These are phyloP conservation scores for Xestia xanthographa DNA, from an alignment of 2,888 invertebrate species.

Conservation along the genomic window DNA sequence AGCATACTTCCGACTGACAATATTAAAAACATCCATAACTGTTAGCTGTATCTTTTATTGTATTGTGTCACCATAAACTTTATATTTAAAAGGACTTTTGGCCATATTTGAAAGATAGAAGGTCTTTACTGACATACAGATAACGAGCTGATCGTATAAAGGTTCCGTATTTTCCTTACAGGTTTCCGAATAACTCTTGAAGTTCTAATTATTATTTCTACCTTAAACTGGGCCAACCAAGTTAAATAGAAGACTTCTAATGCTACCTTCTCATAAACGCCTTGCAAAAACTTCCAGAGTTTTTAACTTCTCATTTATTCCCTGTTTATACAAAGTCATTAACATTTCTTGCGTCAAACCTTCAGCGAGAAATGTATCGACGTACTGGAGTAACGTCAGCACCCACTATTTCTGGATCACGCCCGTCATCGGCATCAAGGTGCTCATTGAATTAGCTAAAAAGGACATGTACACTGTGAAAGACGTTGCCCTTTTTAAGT, in stretches of 20 bases:
- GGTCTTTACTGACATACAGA: slow-evolving; percentile 18
- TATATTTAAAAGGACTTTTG: slow-evolving; percentile 8
- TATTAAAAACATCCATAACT: slow-evolving; percentile 8
- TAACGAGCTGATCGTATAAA: slow-evolving; percentile 16
- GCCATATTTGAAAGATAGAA: slow-evolving; percentile 8
- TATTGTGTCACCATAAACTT: slow-evolving; percentile 10
- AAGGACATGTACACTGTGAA: slow-evolving; percentile 67
- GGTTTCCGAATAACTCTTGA: background rate
- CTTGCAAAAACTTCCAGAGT: slow-evolving; percentile 42
- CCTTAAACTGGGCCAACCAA: background rate
- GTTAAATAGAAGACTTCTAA: slow-evolving; percentile 12
- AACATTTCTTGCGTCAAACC: slow-evolving; percentile 84
- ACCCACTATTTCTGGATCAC: slow-evolving; percentile 81
- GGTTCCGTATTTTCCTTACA: background rate
- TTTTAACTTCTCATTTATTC: slow-evolving; percentile 61
- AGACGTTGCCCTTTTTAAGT: slow-evolving; percentile 73
- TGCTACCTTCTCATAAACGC: background rate
- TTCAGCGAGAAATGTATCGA: slow-evolving; percentile 77
- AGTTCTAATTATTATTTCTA: background rate
- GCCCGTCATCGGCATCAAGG: slow-evolving; percentile 79
- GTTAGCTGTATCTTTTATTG: slow-evolving; percentile 9
- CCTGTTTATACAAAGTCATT: slow-evolving; percentile 80
- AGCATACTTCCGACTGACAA: slow-evolving; percentile 14
- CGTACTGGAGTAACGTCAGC: slow-evolving; percentile 80
- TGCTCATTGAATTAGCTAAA: slow-evolving; percentile 78